Conservation (phyloP, 1,140 invertebrate genomes). For the Drosophila pseudoananassae region DNA sequence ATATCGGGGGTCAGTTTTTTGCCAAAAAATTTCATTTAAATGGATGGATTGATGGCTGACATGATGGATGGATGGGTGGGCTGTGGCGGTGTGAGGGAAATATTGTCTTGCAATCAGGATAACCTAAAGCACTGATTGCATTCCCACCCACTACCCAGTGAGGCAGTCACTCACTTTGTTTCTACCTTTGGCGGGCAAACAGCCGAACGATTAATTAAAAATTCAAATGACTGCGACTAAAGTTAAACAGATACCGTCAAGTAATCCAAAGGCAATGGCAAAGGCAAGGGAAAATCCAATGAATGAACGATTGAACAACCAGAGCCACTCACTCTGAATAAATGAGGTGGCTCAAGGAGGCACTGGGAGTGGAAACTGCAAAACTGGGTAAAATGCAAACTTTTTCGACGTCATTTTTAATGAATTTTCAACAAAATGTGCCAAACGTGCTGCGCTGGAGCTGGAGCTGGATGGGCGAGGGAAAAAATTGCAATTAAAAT, state of each 20-base stretch:
- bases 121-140: slow-evolving; percentile 37
- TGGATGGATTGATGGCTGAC: not conserved
- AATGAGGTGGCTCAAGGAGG: slow-evolving; percentile 26
- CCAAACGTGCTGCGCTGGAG: slow-evolving; percentile 53
- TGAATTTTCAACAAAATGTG: slow-evolving; percentile 79
- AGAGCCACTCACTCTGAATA: slow-evolving; percentile 39
- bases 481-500: slow-evolving; percentile 79
- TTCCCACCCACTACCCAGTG: slow-evolving; percentile 6
- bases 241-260: slow-evolving; percentile 74
- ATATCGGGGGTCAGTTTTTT: slow-evolving; percentile 28
- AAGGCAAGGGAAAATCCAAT: slow-evolving; percentile 50
- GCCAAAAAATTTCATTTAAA: slow-evolving; percentile 15
- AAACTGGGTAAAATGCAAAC: slow-evolving; percentile 62
- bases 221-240: slow-evolving; percentile 73
- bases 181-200: slow-evolving; percentile 10
- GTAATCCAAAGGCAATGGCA: slow-evolving; percentile 51
- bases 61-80: not conserved
- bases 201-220: slow-evolving; percentile 69
- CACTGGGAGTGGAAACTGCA: slow-evolving; percentile 14
- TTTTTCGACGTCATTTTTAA: slow-evolving; percentile 73
- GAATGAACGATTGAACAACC: slow-evolving; percentile 51
- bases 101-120: slow-evolving; percentile 22
- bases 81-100: not conserved
- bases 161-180: slow-evolving; percentile 5
- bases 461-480: not conserved